Evolutionary conservation across 2,113 vertebrate genomes (phyloP).

Genomic region (Cygnus atratus): DNA sequence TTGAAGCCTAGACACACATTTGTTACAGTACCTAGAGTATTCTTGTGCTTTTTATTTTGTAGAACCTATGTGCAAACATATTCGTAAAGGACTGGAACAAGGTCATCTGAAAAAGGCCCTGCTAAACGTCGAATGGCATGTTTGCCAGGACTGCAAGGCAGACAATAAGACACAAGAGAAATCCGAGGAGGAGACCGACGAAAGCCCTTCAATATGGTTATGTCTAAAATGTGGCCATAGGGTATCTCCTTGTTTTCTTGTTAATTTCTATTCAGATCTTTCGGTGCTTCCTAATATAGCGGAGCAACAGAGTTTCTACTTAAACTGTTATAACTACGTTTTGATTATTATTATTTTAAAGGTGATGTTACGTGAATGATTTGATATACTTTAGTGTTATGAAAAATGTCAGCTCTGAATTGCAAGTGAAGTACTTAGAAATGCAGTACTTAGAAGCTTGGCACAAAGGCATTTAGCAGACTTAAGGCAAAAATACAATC

Average conservation of each 20-base stretch:
- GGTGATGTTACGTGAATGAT: neutral
- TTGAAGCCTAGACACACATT: neutral
- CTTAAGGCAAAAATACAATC: neutral
- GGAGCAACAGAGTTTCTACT: neutral
- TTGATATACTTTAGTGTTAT: neutral
- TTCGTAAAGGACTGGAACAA: constrained; percentile 89
- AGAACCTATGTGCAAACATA: constrained; percentile 86
- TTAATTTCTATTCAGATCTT: neutral
- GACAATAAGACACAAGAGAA: constrained; percentile 67
- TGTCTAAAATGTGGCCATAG: constrained; percentile 95
- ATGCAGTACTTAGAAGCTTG: neutral
- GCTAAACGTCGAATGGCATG: constrained; percentile 77
- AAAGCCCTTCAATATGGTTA: constrained; percentile 82
- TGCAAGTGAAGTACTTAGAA: neutral
- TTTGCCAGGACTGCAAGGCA: constrained; percentile 88
- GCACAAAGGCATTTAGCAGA: constrained; percentile 10
- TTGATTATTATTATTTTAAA: neutral
- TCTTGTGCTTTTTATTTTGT: constrained; percentile 6
- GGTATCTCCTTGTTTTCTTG: constrained; percentile 75
- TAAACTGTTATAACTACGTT: neutral
- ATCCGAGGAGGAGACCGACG: constrained; percentile 69
- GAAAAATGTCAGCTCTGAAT: neutral
- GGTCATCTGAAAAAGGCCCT: constrained; percentile 83
- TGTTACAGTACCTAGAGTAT: neutral
- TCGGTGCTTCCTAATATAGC: neutral